Conservation (phyloP, 2,113 vertebrate genomes). For the Lophochroa leadbeateri region DNA sequence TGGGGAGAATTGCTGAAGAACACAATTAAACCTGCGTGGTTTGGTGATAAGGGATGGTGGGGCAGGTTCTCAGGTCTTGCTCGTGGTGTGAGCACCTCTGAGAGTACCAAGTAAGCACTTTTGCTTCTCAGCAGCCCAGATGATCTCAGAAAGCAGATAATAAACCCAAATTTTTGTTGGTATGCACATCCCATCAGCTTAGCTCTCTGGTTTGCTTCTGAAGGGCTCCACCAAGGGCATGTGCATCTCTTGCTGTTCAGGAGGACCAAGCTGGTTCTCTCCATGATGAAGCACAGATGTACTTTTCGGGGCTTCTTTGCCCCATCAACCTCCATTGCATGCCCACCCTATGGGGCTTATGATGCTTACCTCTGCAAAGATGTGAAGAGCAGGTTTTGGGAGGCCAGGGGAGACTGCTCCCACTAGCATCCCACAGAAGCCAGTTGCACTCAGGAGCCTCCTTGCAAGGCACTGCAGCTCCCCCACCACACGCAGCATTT, state of each 20-base stretch:
- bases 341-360: neutral
- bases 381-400: neutral
- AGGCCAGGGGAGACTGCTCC: neutral
- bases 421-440: fast-evolving
- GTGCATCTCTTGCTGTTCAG: neutral
- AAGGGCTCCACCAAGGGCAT: fast-evolving
- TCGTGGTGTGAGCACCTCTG: too few species aligned
- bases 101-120: too few species aligned
- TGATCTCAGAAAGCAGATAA: neutral
- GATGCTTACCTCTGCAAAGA: neutral
- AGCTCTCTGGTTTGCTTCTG: neutral
- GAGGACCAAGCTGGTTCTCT: neutral
- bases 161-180: neutral
- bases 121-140: neutral
- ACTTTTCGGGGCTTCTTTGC: neutral
- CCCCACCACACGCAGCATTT: neutral
- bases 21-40: neutral
- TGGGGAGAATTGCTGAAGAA: neutral
- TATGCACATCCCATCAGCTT: neutral
- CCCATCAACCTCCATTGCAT: fast-evolving
- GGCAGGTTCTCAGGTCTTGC: neutral
- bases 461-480: neutral
- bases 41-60: neutral
- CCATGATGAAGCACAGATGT: neutral
- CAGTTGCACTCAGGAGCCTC: neutral